Percentiles rank a stretch among this genome's conserved stretches.
Evolutionary conservation across 2,888 invertebrate genomes (phyloP).

Genomic region (Pasiphila rectangulata): DNA sequence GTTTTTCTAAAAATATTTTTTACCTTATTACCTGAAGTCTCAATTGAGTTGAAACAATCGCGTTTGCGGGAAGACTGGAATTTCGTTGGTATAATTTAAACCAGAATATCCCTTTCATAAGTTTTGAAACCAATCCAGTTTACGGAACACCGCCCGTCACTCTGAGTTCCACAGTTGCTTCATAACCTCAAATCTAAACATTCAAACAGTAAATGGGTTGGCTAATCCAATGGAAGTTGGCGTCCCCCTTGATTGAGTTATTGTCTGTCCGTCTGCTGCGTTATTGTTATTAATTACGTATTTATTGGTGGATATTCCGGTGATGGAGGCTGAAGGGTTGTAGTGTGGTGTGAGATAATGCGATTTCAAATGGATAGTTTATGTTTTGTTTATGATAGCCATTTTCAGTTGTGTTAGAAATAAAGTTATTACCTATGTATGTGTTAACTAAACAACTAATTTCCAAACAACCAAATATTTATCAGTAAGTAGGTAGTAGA

Average conservation of each 20-base stretch:
- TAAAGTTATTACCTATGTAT: no score
- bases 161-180: not conserved
- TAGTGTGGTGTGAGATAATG: not conserved
- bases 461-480: not conserved
- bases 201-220: slow-evolving; percentile 18
- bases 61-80: no score
- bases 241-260: slow-evolving; percentile 51
- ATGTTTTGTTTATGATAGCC: not conserved
- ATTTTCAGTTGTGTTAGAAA: not conserved
- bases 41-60: no score
- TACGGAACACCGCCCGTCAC: not conserved
- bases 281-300: slow-evolving; percentile 69
- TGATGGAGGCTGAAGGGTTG: slow-evolving; percentile 13
- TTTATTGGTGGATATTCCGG: slow-evolving; percentile 54
- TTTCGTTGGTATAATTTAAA: no score
- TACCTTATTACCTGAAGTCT: no score
- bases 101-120: not conserved
- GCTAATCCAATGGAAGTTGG: slow-evolving; percentile 25
- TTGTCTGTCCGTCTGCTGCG: slow-evolving; percentile 46
- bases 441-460: no score
- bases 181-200: slow-evolving; percentile 3
- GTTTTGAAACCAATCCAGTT: not conserved
- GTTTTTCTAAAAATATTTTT: no score
- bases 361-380: not conserved
- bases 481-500: no score